Evolutionary conservation across 2,797 vertebrate species (phyloP).

Genomic region (Cuniculus paca): DNA sequence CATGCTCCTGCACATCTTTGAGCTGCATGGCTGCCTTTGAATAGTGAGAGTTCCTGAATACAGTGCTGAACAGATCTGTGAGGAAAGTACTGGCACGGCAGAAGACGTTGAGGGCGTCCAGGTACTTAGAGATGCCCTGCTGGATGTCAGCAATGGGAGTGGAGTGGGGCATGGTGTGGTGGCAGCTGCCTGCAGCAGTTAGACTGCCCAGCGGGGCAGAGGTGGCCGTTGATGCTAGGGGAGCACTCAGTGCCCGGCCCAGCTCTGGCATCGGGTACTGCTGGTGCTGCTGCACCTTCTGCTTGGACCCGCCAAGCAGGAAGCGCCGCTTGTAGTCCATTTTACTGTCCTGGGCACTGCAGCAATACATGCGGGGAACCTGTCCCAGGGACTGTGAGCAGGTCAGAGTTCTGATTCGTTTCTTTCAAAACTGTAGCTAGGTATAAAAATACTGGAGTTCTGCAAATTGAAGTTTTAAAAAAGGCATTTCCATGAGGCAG

Average conservation of each 20-base stretch:
- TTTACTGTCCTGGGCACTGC: conserved; percentile 98
- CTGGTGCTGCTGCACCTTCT: conserved; percentile 99
- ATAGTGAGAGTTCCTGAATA: conserved; percentile 99
- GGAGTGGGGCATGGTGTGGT: conserved; percentile 91
- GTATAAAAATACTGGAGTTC: conserved; percentile 91
- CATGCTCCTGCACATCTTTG: conserved; percentile 99
- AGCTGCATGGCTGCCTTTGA: conserved; percentile 99
- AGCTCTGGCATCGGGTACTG: conserved; percentile 98
- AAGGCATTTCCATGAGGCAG: conserved; percentile 94
- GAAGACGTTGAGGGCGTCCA: conserved; percentile 99
- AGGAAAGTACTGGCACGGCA: conserved; percentile 99
- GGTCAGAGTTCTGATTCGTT: conserved; percentile 81
- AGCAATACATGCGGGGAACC: conserved; percentile 99
- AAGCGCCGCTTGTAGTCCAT: conserved; percentile 99
- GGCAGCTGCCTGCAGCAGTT: conserved; percentile 92
- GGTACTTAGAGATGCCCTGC: conserved; percentile 99
- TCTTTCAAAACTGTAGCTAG: conserved; percentile 85
- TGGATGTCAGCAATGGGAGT: conserved; percentile 99
- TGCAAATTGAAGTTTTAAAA: conserved; percentile 92
- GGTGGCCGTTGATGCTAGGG: conserved; percentile 91
- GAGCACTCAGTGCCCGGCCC: conserved; percentile 95
- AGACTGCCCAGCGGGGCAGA: conserved; percentile 91
- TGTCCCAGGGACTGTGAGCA: conserved; percentile 78
- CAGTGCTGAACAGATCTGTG: conserved; percentile 98
- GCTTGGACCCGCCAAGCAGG: conserved; percentile 99